These are phyloP conservation scores for Narcine bancroftii DNA, from an alignment of 2,113 vertebrate genomes.

Conservation along the genomic window DNA sequence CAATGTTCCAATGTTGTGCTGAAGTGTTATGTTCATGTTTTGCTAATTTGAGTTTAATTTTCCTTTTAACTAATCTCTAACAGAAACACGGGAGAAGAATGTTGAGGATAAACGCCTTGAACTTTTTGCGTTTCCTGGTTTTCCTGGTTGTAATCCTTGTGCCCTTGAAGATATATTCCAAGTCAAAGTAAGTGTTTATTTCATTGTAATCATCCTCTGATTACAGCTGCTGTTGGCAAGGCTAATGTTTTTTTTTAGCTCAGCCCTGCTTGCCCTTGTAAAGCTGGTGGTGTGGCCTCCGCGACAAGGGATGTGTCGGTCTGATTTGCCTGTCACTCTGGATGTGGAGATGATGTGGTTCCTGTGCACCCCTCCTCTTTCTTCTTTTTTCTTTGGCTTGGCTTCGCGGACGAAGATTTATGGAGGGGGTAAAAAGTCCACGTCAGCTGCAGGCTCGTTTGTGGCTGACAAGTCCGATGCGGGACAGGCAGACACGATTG, in stretches of 20 bases:
- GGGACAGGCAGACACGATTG: too few relatives aligned
- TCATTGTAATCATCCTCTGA: not conserved
- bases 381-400: too few relatives aligned
- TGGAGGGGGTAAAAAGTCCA: too few relatives aligned
- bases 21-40: not conserved
- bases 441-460: too few relatives aligned
- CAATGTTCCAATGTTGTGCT: not conserved
- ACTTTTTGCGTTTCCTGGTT: constrained; percentile 48
- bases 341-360: not conserved
- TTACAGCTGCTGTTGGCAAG: not conserved
- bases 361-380: too few relatives aligned
- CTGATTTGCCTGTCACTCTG: too few relatives aligned
- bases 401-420: too few relatives aligned
- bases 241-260: not conserved
- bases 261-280: not conserved
- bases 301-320: not conserved
- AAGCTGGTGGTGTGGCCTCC: not conserved
- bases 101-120: constrained; percentile 9
- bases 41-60: not conserved
- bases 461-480: too few relatives aligned
- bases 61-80: not conserved
- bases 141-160: constrained; percentile 48
- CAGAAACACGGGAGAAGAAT: not conserved
- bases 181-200: constrained; percentile 50
- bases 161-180: constrained; percentile 48